Conservation (phyloP, 2,797 vertebrate genomes). For the Arctocebus calabarensis region DNA sequence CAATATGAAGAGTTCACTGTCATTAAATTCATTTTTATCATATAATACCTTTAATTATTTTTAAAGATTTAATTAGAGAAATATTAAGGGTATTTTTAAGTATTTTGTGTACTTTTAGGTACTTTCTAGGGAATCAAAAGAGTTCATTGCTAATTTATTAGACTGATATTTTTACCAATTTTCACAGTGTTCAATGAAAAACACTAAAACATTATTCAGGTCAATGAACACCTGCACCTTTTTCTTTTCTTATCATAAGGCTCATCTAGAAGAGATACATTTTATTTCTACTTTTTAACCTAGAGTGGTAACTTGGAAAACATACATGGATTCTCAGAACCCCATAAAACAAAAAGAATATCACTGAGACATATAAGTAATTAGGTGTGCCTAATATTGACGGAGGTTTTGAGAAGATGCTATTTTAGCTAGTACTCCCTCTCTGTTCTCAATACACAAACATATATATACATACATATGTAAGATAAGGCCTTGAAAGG, state of each 20-base stretch:
- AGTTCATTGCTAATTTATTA: neutral
- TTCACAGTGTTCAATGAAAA: neutral
- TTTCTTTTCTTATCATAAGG: conserved; percentile 38
- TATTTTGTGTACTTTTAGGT: neutral
- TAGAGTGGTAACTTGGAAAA: conserved; percentile 74
- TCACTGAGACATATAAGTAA: conserved; percentile 61
- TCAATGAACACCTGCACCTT: neutral
- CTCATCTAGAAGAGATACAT: conserved; percentile 40
- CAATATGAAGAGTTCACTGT: neutral
- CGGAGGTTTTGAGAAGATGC: conserved; percentile 57
- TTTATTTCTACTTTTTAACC: conserved; percentile 72
- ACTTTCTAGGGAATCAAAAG: neutral
- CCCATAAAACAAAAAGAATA: conserved; percentile 73
- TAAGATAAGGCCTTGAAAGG: conserved; percentile 81
- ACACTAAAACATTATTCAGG: neutral
- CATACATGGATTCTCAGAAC: conserved; percentile 55
- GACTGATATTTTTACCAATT: neutral
- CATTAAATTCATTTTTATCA: conserved; percentile 6
- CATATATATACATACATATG: neutral
- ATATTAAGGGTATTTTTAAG: neutral
- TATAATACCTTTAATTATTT: neutral
- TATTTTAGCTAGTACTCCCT: neutral
- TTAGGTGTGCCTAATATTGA: conserved; percentile 32
- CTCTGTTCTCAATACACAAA: neutral
- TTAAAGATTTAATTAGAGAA: conserved; percentile 32